Conservation (phyloP, 1,140 invertebrate genomes). For the Cotesia chilonis region DNA sequence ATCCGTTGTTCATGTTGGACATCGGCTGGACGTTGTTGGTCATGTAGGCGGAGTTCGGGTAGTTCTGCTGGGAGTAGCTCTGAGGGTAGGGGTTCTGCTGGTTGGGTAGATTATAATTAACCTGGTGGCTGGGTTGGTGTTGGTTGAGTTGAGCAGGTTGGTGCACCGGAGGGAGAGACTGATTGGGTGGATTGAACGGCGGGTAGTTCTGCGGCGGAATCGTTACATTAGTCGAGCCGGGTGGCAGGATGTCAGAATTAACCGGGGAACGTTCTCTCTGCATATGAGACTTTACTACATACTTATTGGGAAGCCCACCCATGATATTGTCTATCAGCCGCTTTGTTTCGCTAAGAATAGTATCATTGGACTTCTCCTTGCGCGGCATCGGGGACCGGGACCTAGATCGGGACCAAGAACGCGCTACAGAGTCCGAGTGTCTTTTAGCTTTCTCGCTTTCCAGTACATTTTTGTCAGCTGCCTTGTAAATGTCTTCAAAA, state of each 20-base stretch:
- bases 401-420: slow-evolving; percentile 59
- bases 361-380: slow-evolving; percentile 57
- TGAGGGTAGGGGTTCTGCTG: slow-evolving; percentile 26
- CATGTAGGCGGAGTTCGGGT: slow-evolving; percentile 20
- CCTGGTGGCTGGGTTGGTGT: slow-evolving; percentile 41
- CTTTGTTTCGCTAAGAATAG: slow-evolving; percentile 69
- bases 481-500: slow-evolving; percentile 75
- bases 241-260: slow-evolving; percentile 12
- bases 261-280: slow-evolving; percentile 26
- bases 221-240: slow-evolving; percentile 26
- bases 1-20: slow-evolving; percentile 55
- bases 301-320: slow-evolving; percentile 68
- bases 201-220: slow-evolving; percentile 23
- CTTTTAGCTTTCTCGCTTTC: slow-evolving; percentile 64
- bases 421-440: slow-evolving; percentile 55
- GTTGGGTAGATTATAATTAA: slow-evolving; percentile 32
- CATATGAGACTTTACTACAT: slow-evolving; percentile 51
- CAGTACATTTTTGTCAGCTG: slow-evolving; percentile 70
- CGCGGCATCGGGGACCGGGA: slow-evolving; percentile 46
- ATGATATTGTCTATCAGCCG: slow-evolving; percentile 72
- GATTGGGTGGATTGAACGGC: not conserved
- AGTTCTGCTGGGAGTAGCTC: slow-evolving; percentile 19
- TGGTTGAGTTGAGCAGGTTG: slow-evolving; percentile 39
- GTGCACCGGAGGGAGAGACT: slow-evolving; percentile 8
- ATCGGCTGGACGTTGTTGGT: slow-evolving; percentile 11